phyloP scores from a whole-genome alignment of 1,140 invertebrate species.

The Aphidius gifuensis region DNA sequence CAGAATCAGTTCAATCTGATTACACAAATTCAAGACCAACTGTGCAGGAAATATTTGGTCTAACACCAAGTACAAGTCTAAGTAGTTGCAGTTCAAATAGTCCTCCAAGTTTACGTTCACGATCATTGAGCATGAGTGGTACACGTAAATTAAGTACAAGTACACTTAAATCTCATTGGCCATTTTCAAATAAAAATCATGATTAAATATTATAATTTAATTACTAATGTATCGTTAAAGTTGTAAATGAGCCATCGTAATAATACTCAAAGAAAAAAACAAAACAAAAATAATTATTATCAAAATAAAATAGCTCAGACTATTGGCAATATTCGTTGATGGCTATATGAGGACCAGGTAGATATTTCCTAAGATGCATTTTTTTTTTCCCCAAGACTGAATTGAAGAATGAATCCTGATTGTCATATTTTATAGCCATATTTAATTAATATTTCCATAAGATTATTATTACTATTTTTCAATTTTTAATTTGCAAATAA shows the following conservation, averaged over 20 bases:
- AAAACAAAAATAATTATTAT: slow-evolving; percentile 12
- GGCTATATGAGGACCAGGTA: neutral
- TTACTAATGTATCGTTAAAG: slow-evolving; percentile 6
- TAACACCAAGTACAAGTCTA: slow-evolving; percentile 52
- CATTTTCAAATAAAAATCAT: slow-evolving; percentile 49
- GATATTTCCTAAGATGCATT: slow-evolving; percentile 8
- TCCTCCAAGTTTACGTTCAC: slow-evolving; percentile 51
- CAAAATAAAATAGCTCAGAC: no score
- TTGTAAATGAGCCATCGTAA: slow-evolving; percentile 18
- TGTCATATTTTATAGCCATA: slow-evolving; percentile 14
- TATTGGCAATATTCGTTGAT: slow-evolving; percentile 1
- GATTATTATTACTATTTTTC: slow-evolving; percentile 4
- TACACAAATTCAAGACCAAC: slow-evolving; percentile 43
- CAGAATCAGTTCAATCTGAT: slow-evolving; percentile 49
- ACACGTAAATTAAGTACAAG: slow-evolving; percentile 42
- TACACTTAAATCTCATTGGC: slow-evolving; percentile 47
- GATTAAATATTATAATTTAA: slow-evolving; percentile 31
- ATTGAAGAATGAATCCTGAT: slow-evolving; percentile 9
- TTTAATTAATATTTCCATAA: neutral
- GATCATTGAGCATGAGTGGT: slow-evolving; percentile 48
- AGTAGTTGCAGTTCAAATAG: slow-evolving; percentile 51
- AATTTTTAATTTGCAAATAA: slow-evolving; percentile 16
- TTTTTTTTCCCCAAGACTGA: slow-evolving; percentile 19
- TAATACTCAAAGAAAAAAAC: slow-evolving; percentile 14
- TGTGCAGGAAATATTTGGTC: slow-evolving; percentile 55